Evolutionary conservation across 2,888 invertebrate genomes (phyloP).

Genomic region (Poecilobothrus nobilitatus): DNA sequence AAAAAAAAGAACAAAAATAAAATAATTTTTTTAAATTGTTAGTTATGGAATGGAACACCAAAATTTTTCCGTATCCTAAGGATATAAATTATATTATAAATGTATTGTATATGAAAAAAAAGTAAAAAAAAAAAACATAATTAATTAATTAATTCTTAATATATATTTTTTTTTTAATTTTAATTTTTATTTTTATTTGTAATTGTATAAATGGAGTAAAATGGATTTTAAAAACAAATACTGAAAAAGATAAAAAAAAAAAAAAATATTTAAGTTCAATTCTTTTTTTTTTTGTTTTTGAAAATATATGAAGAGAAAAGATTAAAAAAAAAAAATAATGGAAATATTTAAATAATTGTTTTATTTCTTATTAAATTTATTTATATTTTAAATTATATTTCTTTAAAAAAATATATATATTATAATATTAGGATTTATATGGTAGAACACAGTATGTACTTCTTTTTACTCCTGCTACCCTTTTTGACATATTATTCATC

Average conservation of each 20-base stretch:
- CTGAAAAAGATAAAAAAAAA: conserved; percentile 13
- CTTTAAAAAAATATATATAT: too few species aligned
- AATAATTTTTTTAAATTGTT: conserved; percentile 16
- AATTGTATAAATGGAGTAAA: conserved; percentile 12
- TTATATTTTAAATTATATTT: too few species aligned
- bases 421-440: too few species aligned
- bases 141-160: conserved; percentile 11
- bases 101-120: conserved; percentile 13
- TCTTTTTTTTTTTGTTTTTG: conserved; percentile 8
- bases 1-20: background rate
- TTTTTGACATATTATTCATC: too few species aligned
- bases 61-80: conserved; percentile 19
- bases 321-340: conserved; percentile 9
- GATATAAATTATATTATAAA: conserved; percentile 19
- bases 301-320: conserved; percentile 7
- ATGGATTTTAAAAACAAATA: conserved; percentile 2
- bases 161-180: background rate
- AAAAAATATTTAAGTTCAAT: conserved; percentile 15
- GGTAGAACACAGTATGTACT: too few species aligned
- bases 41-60: conserved; percentile 20
- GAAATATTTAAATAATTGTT: conserved; percentile 11
- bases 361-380: background rate
- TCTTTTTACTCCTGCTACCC: too few species aligned
- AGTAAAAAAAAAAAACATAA: too few species aligned
- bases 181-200: conserved; percentile 10